Evolutionary conservation across 2,113 vertebrate genomes (phyloP), one percentile per base, ranked within the genome.

Genomic region (Sylvia atricapilla): DNA sequence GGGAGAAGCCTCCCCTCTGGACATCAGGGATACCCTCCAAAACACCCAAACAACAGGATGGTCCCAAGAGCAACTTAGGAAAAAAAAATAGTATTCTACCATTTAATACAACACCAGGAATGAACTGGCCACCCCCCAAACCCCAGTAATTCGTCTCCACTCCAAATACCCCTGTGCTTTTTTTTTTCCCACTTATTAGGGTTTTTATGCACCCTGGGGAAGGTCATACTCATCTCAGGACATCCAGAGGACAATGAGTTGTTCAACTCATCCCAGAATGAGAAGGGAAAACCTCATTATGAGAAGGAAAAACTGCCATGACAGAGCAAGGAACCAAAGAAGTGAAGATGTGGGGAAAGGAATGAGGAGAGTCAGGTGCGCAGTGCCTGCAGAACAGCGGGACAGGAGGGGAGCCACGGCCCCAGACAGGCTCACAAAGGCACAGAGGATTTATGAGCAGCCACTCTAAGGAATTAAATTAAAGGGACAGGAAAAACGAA

Each of bases 381-480:
- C 0, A 0, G 46, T 18, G 10, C 49, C 64, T 39, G 64, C 33
- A 39, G 6, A 68, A 37, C 59, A 53, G 46, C 8, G 2, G 72
- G 59, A n/a, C n/a, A 66, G 88, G 74, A 72, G 78, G 74, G 76
- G 8, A 80, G 83, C 50, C 39, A 19, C 33, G 39, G 74, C 62
- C 84, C 63, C 12, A 23, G 47, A 50, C 53, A 41, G 58, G 76
- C 30, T 28, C 35, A 46, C 53, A 84, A 90, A 92, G 79, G 64
- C 68, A 55, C 60, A 27, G 18, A 90, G 43, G 67, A 92, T 93
- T 94, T 89, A 75, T 4, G 27, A 84, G 56, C 59, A 72, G 75
- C 43, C 62, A 16, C 49, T 50, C 31, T 16, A 47, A 85, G 60
- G 89, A 60, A 52, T 41, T 59, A 44, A 86, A 66, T 62, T 23